Percentiles rank a stretch among this genome's conserved stretches.
Conservation (phyloP, 2,888 invertebrate genomes). For the Taenaris catops region DNA sequence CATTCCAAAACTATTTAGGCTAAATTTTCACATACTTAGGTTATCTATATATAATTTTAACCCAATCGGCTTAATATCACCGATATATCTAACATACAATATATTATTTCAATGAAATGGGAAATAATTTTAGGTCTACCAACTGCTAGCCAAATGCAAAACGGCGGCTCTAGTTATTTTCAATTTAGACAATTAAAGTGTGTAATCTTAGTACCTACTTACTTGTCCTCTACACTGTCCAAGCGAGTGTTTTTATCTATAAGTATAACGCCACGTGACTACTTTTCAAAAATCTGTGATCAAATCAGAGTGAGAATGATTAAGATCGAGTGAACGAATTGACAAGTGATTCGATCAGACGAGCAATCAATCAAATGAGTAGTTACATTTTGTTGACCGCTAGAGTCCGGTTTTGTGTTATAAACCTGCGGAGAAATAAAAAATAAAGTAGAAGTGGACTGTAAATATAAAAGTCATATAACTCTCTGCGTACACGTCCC, state of each 20-base stretch:
- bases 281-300: slow-evolving; percentile 58
- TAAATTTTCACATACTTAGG: slow-evolving; percentile 8
- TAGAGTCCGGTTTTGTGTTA: slow-evolving; percentile 80
- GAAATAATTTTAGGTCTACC: not conserved
- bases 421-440: slow-evolving; percentile 79
- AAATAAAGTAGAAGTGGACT: slow-evolving; percentile 70
- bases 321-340: slow-evolving; percentile 66
- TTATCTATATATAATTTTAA: slow-evolving; percentile 1
- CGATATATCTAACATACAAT: not conserved
- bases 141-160: not conserved
- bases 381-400: slow-evolving; percentile 80
- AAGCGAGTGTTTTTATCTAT: slow-evolving; percentile 57
- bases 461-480: slow-evolving; percentile 40
- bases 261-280: slow-evolving; percentile 44
- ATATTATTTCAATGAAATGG: not conserved
- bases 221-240: slow-evolving; percentile 56
- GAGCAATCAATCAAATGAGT: slow-evolving; percentile 70
- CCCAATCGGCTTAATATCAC: not conserved
- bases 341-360: slow-evolving; percentile 71
- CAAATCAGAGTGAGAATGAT: slow-evolving; percentile 69
- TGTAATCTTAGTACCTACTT: no score
- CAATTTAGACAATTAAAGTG: not conserved
- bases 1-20: slow-evolving; percentile 13
- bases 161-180: slow-evolving; percentile 3
- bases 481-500: slow-evolving; percentile 49